Conservation (phyloP, 1,140 invertebrate species). For the Dinoponera quadriceps region DNA sequence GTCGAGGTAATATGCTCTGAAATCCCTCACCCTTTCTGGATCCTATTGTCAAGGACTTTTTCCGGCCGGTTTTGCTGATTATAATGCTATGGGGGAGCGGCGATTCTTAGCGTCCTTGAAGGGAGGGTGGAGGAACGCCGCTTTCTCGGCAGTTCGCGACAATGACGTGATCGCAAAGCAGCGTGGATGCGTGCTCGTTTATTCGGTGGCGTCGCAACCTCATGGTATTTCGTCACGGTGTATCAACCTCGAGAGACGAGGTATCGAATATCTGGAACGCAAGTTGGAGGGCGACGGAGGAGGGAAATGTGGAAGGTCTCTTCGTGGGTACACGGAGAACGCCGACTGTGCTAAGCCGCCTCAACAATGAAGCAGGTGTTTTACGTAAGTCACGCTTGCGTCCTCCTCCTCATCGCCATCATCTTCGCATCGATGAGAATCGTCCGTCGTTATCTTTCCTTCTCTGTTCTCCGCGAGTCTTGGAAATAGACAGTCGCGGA, state of each 20-base stretch:
- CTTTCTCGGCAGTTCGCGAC: conserved; percentile 16
- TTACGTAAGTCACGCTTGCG: conserved; percentile 36
- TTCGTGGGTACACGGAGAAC: conserved; percentile 52
- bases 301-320: background rate
- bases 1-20: conserved; percentile 5
- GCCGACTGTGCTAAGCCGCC: conserved; percentile 47
- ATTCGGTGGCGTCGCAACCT: conserved; percentile 29
- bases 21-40: conserved; percentile 31
- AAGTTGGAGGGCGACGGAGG: conserved; percentile 16
- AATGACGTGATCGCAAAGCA: background rate
- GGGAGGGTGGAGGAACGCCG: conserved; percentile 23
- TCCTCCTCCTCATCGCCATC: background rate
- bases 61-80: conserved; percentile 28
- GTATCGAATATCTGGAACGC: conserved; percentile 71
- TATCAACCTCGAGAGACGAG: conserved; percentile 10
- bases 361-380: conserved; percentile 66
- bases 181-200: background rate
- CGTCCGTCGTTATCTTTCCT: conserved; percentile 9
- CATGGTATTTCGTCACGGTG: conserved; percentile 63
- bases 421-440: conserved; percentile 22
- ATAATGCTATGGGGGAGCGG: conserved; percentile 3
- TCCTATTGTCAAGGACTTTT: conserved; percentile 51
- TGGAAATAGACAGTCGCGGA: conserved; percentile 13
- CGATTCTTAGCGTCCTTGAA: conserved; percentile 63
- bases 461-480: background rate